Evolutionary conservation across 2,888 invertebrate genomes (phyloP), one percentile per base, ranked within the genome.

Genomic region (Volucella inanis): DNA sequence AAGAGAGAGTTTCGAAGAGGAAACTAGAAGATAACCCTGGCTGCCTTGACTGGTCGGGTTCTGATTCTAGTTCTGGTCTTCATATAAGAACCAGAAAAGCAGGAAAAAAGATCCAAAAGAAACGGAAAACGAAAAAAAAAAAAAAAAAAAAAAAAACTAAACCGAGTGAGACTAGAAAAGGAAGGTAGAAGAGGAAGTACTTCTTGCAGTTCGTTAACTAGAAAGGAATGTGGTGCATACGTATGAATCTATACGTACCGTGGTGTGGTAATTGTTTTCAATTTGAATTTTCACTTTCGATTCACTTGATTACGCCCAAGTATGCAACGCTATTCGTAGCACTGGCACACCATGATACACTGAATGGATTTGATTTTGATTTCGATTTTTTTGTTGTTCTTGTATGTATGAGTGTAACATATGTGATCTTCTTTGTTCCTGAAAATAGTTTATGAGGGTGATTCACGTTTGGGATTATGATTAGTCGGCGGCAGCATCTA

Each of bases 201-300:
- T 31, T 31, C 31, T 59, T 74, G 78, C 54, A 64, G 79, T 75
- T 75, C 74, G 79, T 79, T 79, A 84, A 84, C 83, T 83, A 79
- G 79, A 74, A 68, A 70, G 79, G 83, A 75, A 83, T 83, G 79
- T 71, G 71, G 55, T 54, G 52, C 54, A 54, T 62, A 62, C 54
- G 72, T 52, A 22, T 49, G 55, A 43, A n/a, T 61, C 61, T 61
- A 14, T 39, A 18, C 54, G 57, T 43, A 62, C 47, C 6, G 49
- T 14, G 45, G 76, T 57, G 64, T 70, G 50, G 79, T 75, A 79
- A 64, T 76, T 75, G 81, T 68, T 61, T 81, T 67, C 61, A 70
- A 64, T 72, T 81, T 76, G 72, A 57, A 85, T 81, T 85, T 85
- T 85, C 85, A 81, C 85, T 85, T 85, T 85, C 85, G 85, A 81